Base-by-base conservation (phyloP, 2,888 invertebrate species). In the Uloborus plumipes region DNA sequence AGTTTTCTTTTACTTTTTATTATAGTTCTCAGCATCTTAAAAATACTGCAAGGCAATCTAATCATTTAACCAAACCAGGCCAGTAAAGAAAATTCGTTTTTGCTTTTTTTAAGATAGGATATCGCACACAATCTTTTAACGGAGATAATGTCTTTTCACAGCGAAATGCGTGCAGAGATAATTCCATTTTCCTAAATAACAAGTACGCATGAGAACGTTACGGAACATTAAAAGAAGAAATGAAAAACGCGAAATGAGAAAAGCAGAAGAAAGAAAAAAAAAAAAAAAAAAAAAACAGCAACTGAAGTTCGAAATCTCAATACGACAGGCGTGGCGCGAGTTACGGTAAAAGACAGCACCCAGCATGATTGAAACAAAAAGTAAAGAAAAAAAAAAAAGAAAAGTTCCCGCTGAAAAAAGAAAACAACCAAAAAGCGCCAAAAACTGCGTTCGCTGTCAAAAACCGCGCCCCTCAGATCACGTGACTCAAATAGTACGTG, bases 401-500 rank as follows among this genome's bases (percentile, higher is more conserved):
- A 59, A 58, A 18, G 58, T 14, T 49, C 39, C 18, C 69, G 6
- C 51, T 7, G 53, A 31, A 73, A 64, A 62, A 80, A 80, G 31
- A 53, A 49, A 64, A 70, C 64, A 70, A 77, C 9, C 22, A 77
- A 74, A 18, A 58, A 80, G 39, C 18, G 39, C 14, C 51, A 20
- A 59, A 71, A 65, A 65, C 78, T 77, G 77, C 58, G 64, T 55
- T 47, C 69, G 59, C 55, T 74, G 80, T 80, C 80, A 80, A 80
- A 80, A 80, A 80, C 80, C 80, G 80, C 80, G 80, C 80, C 80
- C 80, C 80, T 61, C 59, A 49, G 26, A 67, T 80, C 80, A 80
- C 80, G 80, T 80, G 80, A 80, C 69, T 50, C 62, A 80, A 80
- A 80, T 80, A 80, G 80, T 80, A 80, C 80, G 80, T 80, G 73